phyloP scores from a whole-genome alignment of 2,888 invertebrate genomes.

The Halocaridina rubra region DNA sequence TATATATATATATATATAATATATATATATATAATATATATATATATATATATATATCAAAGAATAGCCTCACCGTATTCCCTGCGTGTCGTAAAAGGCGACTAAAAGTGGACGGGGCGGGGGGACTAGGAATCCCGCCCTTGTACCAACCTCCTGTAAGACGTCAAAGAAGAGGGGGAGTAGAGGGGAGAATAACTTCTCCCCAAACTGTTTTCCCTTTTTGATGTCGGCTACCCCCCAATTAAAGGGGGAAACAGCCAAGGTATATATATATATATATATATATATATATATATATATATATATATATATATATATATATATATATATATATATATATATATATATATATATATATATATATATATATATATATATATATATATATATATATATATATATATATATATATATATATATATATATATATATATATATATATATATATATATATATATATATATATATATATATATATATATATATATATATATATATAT shows the following conservation, averaged over 20 bases:
- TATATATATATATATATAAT: neutral
- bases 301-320: neutral
- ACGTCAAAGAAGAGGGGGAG: no score
- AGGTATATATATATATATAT: no score
- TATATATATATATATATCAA: no score
- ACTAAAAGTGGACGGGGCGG: no score
- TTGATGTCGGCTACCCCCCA: no score
- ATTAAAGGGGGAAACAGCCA: no score
- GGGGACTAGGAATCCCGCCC: no score
- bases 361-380: conserved; percentile 29
- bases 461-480: neutral
- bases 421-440: conserved; percentile 15
- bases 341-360: conserved; percentile 17
- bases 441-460: conserved; percentile 18
- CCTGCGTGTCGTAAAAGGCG: no score
- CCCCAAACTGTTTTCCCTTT: no score
- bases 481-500: neutral
- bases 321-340: neutral
- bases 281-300: neutral
- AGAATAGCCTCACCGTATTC: no score
- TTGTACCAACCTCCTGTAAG: no score
- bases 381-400: conserved; percentile 35
- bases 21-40: neutral
- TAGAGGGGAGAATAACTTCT: no score
- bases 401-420: conserved; percentile 30